Conservation (phyloP, 2,797 vertebrate species). For the Benthosema pterotum region DNA sequence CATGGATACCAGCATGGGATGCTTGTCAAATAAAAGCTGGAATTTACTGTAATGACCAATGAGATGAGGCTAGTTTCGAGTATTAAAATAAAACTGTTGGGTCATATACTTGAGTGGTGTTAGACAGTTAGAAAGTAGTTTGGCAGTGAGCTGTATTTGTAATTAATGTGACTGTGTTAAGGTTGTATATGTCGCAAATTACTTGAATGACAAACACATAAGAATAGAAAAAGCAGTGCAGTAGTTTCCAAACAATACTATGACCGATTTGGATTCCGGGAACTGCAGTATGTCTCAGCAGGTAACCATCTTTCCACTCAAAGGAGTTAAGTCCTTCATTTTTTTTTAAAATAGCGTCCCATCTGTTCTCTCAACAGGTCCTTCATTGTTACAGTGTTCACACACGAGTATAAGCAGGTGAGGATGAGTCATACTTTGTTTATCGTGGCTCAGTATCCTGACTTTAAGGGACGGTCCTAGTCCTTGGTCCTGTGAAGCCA, state of each 20-base stretch:
- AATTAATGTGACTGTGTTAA: slow-evolving; percentile 44
- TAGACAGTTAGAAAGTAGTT: slow-evolving; percentile 49
- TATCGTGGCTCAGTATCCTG: slow-evolving; percentile 32
- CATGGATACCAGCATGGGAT: slow-evolving; percentile 85
- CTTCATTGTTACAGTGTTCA: slow-evolving; percentile 63
- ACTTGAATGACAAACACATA: slow-evolving; percentile 23
- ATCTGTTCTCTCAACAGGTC: slow-evolving; percentile 51
- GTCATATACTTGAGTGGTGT: slow-evolving; percentile 73
- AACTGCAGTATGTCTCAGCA: slow-evolving; percentile 39
- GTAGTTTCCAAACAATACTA: slow-evolving; percentile 31
- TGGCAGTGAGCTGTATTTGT: slow-evolving; percentile 50
- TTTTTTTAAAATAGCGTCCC: slow-evolving; percentile 25
- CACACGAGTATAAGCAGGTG: slow-evolving; percentile 14
- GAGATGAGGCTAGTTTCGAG: slow-evolving; percentile 38
- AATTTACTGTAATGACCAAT: slow-evolving; percentile 35
- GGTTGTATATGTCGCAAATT: slow-evolving; percentile 46
- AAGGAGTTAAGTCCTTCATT: slow-evolving; percentile 75
- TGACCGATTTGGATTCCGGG: slow-evolving; percentile 28
- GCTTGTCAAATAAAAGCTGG: slow-evolving; percentile 25
- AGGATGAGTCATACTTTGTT: slow-evolving; percentile 39
- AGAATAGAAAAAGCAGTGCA: slow-evolving; percentile 35
- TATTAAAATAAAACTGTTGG: slow-evolving; percentile 40
- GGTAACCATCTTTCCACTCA: slow-evolving; percentile 34
- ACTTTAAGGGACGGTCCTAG: slow-evolving; percentile 19
- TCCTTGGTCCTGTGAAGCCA: slow-evolving; percentile 24